These are phyloP conservation scores for Oreochromis tanganicae DNA, from an alignment of 2,113 vertebrate genomes.

Conservation along the genomic window DNA sequence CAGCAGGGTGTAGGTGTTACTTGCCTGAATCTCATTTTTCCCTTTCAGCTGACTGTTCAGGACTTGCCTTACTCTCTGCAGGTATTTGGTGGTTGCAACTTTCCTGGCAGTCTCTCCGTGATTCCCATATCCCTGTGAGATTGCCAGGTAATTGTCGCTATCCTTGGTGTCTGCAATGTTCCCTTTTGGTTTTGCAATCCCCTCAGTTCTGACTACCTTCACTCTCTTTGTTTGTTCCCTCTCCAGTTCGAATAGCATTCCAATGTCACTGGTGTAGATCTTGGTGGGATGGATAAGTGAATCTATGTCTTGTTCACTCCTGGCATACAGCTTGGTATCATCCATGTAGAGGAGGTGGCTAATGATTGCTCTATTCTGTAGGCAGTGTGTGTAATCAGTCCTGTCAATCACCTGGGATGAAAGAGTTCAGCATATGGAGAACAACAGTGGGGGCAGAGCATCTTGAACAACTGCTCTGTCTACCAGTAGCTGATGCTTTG, in stretches of 20 bases:
- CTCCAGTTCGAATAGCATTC: accelerated
- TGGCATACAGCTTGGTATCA: not conserved
- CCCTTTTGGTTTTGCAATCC: not conserved
- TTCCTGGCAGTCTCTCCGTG: not conserved
- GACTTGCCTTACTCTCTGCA: not conserved
- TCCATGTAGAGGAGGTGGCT: not conserved
- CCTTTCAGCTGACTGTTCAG: not conserved
- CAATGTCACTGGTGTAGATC: not conserved
- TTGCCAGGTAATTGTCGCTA: not conserved
- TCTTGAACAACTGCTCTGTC: not conserved
- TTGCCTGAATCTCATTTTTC: not conserved
- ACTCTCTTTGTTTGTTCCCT: not conserved
- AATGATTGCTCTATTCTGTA: not conserved
- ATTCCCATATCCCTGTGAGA: not conserved
- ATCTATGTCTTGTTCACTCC: not conserved
- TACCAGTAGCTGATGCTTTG: not conserved
- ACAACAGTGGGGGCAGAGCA: not conserved
- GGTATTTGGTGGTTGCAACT: not conserved
- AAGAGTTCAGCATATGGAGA: not conserved
- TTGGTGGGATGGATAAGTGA: not conserved
- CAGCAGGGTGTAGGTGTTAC: not conserved
- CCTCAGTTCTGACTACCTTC: not conserved
- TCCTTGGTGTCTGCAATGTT: not conserved
- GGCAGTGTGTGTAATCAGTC: not conserved
- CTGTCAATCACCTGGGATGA: not conserved